Evolutionary conservation across 2,113 vertebrate species (phyloP).

Genomic region (Rafetus swinhoei): DNA sequence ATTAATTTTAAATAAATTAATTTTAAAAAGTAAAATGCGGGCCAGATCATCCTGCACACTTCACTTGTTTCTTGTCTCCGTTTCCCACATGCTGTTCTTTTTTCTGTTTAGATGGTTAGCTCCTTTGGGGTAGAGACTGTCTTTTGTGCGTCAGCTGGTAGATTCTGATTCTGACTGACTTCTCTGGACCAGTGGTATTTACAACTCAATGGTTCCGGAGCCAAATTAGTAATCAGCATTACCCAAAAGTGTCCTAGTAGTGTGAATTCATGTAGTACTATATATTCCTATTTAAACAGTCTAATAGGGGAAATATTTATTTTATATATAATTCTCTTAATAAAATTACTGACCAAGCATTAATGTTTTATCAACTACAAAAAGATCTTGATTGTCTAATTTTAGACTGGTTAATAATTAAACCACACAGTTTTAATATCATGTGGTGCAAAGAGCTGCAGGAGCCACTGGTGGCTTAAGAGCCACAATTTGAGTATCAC

Average conservation of each 20-base stretch:
- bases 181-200: not conserved
- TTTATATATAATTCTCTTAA: not conserved
- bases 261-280: not conserved
- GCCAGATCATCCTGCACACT: not conserved
- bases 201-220: not conserved
- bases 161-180: not conserved
- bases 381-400: not conserved
- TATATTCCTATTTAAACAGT: not conserved
- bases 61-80: not conserved
- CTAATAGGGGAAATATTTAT: not conserved
- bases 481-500: not conserved
- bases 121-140: not conserved
- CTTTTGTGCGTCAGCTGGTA: not conserved
- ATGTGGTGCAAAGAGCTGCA: not conserved
- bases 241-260: not conserved
- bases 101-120: not conserved
- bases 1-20: not conserved
- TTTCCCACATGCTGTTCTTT: not conserved
- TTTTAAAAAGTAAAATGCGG: not conserved
- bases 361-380: not conserved
- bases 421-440: not conserved
- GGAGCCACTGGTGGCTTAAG: not conserved
- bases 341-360: not conserved
- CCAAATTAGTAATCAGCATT: not conserved
- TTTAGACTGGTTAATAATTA: not conserved